Percentiles rank a stretch among this genome's conserved stretches.
Conservation (phyloP, 2,797 vertebrate species). For the Pangasius krempfi region DNA sequence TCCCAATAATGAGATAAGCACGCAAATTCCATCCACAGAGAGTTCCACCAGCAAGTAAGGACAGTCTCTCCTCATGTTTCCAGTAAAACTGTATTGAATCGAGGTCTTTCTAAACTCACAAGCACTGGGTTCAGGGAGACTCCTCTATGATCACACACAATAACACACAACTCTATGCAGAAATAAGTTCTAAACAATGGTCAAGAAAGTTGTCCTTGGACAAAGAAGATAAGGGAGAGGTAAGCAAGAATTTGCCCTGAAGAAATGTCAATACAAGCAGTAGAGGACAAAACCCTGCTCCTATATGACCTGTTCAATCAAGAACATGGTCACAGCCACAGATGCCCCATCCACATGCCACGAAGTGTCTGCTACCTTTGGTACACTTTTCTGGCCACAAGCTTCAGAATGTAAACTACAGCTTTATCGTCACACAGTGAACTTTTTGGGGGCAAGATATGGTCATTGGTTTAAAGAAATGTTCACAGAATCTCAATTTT, state of each 20-base stretch:
- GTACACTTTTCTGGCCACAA: not conserved
- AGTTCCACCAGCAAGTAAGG: not conserved
- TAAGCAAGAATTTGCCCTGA: constrained; percentile 15
- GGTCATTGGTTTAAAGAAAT: not conserved
- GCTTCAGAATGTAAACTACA: not conserved
- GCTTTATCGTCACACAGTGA: not conserved
- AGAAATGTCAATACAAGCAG: constrained; percentile 3
- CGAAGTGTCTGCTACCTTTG: too few species aligned
- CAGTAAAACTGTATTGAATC: not conserved
- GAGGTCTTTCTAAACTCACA: not conserved
- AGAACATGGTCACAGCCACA: not conserved
- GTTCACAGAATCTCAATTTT: not conserved
- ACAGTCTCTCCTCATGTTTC: not conserved
- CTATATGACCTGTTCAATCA: not conserved
- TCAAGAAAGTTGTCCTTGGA: constrained; percentile 6
- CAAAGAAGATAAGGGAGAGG: constrained; percentile 4
- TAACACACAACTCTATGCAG: not conserved
- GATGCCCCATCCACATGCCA: not conserved
- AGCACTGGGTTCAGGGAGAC: not conserved
- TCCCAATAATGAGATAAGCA: not conserved
- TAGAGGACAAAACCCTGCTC: not conserved
- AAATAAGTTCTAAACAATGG: not conserved
- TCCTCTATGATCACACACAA: not conserved
- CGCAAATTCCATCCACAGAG: not conserved
- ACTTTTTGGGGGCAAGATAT: not conserved